Conservation (phyloP, 2,797 vertebrate species). For the Borostomias antarcticus region DNA sequence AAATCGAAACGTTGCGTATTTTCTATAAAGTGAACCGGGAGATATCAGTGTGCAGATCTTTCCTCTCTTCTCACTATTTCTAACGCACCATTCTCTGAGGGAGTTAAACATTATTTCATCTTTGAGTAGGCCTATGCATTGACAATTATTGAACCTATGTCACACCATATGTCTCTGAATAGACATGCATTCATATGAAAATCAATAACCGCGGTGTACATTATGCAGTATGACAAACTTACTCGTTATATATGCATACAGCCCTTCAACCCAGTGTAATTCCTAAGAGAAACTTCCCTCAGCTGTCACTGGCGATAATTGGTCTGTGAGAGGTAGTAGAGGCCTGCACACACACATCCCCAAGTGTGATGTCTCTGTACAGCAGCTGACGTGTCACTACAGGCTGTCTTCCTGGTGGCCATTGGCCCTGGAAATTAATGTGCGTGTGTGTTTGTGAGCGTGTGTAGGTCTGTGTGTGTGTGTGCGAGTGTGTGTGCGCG, state of each 20-base stretch:
- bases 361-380: not conserved
- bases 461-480: constrained; percentile 10
- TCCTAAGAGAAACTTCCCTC: not conserved
- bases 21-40: too few relatives aligned
- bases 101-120: not conserved
- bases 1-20: too few relatives aligned
- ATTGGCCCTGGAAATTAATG: constrained; percentile 27
- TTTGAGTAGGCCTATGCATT: not conserved
- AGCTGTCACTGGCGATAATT: not conserved
- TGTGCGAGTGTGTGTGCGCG: constrained; percentile 7
- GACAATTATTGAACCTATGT: not conserved
- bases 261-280: not conserved
- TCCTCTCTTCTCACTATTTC: too few relatives aligned
- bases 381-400: not conserved
- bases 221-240: not conserved
- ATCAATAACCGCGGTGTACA: not conserved
- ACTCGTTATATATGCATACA: not conserved
- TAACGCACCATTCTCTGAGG: not conserved
- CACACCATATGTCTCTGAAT: not conserved
- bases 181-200: not conserved
- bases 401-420: not conserved
- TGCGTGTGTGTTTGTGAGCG: not conserved
- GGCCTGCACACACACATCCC: too few relatives aligned
- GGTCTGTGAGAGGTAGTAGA: not conserved
- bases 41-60: too few relatives aligned